These are phyloP conservation scores for Linurgus olivaceus DNA, from an alignment of 2,797 vertebrate genomes.

Conservation along the genomic window DNA sequence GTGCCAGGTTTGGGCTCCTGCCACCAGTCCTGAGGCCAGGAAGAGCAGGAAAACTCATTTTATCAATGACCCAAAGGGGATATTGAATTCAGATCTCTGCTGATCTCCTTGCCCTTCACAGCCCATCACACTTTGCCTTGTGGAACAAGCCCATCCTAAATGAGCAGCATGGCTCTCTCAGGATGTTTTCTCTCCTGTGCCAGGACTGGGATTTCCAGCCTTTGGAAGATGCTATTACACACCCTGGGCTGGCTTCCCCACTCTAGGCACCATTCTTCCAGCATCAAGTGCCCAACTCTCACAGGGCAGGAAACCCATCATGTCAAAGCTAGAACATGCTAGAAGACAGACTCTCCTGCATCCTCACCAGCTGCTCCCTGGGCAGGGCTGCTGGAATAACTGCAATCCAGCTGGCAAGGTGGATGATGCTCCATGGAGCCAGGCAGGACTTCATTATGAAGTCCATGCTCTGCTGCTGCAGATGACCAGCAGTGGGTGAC, in stretches of 20 bases:
- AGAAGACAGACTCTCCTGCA: not conserved
- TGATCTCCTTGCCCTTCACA: not conserved
- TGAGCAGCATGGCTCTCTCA: accelerated
- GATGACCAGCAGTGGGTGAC: not conserved
- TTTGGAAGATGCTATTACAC: not conserved
- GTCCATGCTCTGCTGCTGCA: not conserved
- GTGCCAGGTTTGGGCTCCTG: not conserved
- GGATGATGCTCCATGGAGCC: not conserved
- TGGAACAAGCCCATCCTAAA: not conserved
- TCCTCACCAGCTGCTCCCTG: not conserved
- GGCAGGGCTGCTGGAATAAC: not conserved
- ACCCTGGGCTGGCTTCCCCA: not conserved
- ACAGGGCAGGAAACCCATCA: not conserved
- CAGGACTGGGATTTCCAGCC: not conserved
- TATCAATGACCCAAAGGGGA: not conserved
- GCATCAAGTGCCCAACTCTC: not conserved
- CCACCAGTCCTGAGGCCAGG: not conserved
- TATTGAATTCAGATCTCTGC: not conserved
- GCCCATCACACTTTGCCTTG: accelerated
- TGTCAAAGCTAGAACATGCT: not conserved
- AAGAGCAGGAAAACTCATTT: not conserved
- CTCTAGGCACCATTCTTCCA: not conserved
- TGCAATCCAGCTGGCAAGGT: not conserved
- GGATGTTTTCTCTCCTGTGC: not conserved
- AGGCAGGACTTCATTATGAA: accelerated